Conservation (phyloP, 2,888 invertebrate genomes). For the Cephus sareptanus region DNA sequence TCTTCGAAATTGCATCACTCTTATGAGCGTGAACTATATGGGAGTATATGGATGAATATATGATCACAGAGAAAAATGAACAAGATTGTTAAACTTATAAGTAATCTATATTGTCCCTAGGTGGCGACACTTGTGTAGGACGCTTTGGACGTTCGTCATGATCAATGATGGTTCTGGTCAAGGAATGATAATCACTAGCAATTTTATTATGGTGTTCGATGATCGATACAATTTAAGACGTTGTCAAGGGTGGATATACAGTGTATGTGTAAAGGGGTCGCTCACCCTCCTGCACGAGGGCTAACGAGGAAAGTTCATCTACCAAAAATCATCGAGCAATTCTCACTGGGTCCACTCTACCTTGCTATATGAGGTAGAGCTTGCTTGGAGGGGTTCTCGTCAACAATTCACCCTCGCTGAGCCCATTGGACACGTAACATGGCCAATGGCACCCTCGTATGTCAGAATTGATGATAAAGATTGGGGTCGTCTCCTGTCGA, state of each 20-base stretch:
- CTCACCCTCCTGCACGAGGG: neutral
- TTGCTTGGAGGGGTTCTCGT: neutral
- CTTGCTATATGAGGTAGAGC: neutral
- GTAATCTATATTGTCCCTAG: neutral
- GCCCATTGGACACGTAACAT: neutral
- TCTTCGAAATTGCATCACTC: too few relatives aligned
- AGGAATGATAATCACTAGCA: neutral
- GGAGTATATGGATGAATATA: too few relatives aligned
- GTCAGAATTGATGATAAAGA: neutral
- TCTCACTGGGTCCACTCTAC: neutral
- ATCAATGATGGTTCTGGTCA: neutral
- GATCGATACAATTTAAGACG: neutral
- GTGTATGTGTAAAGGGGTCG: neutral
- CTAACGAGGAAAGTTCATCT: conserved; percentile 6
- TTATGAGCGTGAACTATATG: too few relatives aligned
- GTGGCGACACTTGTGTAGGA: neutral
- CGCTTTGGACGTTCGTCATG: neutral
- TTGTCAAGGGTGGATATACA: neutral
- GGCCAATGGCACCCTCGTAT: neutral
- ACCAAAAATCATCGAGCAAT: neutral
- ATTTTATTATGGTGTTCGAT: neutral
- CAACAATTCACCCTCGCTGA: neutral
- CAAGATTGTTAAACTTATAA: neutral
- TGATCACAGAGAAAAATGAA: too few relatives aligned
- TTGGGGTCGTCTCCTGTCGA: neutral